Evolutionary conservation across 2,797 vertebrate genomes (phyloP).

Genomic region (Hydrocynus forskahlii): DNA sequence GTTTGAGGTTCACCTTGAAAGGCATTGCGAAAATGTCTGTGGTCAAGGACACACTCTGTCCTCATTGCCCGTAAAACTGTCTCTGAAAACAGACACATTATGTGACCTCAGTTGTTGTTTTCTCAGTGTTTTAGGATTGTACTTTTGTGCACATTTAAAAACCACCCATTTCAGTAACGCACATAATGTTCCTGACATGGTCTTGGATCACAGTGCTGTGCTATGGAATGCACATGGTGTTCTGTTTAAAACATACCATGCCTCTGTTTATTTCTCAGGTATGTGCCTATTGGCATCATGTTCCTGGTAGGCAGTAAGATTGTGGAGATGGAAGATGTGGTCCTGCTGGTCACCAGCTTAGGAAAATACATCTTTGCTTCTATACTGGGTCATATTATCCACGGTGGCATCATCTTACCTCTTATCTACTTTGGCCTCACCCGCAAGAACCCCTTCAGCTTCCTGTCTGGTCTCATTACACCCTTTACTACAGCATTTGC

Average conservation of each 20-base stretch:
- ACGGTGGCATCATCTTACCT: constrained; percentile 91
- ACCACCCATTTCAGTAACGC: no score
- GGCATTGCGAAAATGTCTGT: constrained; percentile 5
- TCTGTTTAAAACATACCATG: not conserved
- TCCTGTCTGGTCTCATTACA: constrained; percentile 93
- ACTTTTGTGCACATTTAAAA: not conserved
- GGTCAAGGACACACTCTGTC: not conserved
- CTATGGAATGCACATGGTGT: not conserved
- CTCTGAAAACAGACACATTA: not conserved
- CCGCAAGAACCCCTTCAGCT: constrained; percentile 91
- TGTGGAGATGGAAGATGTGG: constrained; percentile 94
- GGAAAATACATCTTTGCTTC: constrained; percentile 98
- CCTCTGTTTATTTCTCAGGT: constrained; percentile 78
- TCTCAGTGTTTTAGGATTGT: not conserved
- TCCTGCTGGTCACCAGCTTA: constrained; percentile 90
- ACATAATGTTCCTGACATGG: not conserved
- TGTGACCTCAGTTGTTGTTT: not conserved
- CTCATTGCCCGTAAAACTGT: not conserved
- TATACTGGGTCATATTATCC: constrained; percentile 93
- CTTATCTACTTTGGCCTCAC: constrained; percentile 95
- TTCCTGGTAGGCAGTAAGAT: constrained; percentile 99
- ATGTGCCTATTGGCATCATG: constrained; percentile 95
- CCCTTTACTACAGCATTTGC: constrained; percentile 95
- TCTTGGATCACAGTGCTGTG: not conserved
- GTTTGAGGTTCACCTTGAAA: constrained; percentile 19